Evolutionary conservation across 2,113 vertebrate genomes (phyloP).

Genomic region (Carollia perspicillata): DNA sequence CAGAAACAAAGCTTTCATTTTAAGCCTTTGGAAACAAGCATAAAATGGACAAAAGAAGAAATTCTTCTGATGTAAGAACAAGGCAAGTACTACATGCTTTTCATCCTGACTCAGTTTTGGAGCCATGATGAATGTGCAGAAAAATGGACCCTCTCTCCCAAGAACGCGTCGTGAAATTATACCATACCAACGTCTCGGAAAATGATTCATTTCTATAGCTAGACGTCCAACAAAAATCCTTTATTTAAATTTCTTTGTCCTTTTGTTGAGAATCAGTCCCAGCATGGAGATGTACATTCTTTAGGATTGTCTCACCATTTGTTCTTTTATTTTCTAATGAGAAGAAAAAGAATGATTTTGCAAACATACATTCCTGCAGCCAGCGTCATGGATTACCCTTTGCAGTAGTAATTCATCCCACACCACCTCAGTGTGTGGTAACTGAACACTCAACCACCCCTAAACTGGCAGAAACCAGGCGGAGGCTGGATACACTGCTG

Average conservation of each 20-base stretch:
- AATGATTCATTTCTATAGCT: conserved; percentile 49
- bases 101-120: conserved; percentile 83
- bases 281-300: not conserved
- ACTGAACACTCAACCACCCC: not conserved
- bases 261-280: not conserved
- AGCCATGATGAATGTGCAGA: conserved; percentile 77
- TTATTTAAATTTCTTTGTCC: conserved; percentile 12
- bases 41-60: conserved; percentile 90
- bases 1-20: conserved; percentile 93
- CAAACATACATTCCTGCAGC: not conserved
- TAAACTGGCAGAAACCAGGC: not conserved
- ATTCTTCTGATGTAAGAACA: conserved; percentile 90
- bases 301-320: not conserved
- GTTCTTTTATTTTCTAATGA: conserved; percentile 11
- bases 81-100: conserved; percentile 87
- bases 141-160: conserved; percentile 76
- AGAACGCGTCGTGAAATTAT: conserved; percentile 78
- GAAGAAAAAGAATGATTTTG: not conserved
- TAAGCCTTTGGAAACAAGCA: conserved; percentile 90
- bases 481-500: not conserved
- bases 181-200: conserved; percentile 73
- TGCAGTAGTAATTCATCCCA: not conserved
- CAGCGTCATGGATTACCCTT: not conserved
- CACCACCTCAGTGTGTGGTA: not conserved
- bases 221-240: conserved; percentile 5